A percentile compares a stretch with the other conserved stretches of the same genome.
These are phyloP conservation scores for Myiozetetes cayanensis DNA, from an alignment of 2,113 vertebrate genomes.

Conservation along the genomic window DNA sequence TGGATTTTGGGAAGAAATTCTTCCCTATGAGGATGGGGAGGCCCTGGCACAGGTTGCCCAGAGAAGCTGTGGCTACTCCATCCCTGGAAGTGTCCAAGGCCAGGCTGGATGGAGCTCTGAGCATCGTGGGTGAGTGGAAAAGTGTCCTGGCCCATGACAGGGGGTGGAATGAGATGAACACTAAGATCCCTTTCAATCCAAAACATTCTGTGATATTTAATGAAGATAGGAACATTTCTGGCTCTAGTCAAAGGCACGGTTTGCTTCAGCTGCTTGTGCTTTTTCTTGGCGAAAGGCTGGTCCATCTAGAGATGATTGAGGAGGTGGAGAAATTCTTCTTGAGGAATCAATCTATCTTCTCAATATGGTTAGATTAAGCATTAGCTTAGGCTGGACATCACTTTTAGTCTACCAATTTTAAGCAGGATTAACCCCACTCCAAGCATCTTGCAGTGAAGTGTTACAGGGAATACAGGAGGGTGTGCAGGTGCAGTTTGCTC, in stretches of 20 bases:
- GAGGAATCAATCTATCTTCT: background rate
- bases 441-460: background rate
- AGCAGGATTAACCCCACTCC: background rate
- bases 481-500: background rate
- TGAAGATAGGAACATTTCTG: background rate
- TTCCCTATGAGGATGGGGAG: background rate
- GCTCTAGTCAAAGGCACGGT: background rate
- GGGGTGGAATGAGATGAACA: background rate
- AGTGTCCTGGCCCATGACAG: background rate
- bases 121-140: rapidly evolving
- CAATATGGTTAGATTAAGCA: background rate
- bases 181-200: background rate
- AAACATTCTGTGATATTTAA: background rate
- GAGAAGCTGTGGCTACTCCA: background rate
- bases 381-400: background rate
- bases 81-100: background rate
- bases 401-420: background rate
- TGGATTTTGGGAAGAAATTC: background rate
- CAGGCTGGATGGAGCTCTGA: rapidly evolving
- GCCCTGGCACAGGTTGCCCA: background rate
- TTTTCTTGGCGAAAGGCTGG: background rate
- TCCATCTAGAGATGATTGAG: background rate
- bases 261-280: background rate
- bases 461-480: background rate
- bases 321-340: background rate